A percentile compares a stretch with the other conserved stretches of the same genome.
Conservation (phyloP, 2,797 vertebrate genomes). For the Eulemur coronatus region DNA sequence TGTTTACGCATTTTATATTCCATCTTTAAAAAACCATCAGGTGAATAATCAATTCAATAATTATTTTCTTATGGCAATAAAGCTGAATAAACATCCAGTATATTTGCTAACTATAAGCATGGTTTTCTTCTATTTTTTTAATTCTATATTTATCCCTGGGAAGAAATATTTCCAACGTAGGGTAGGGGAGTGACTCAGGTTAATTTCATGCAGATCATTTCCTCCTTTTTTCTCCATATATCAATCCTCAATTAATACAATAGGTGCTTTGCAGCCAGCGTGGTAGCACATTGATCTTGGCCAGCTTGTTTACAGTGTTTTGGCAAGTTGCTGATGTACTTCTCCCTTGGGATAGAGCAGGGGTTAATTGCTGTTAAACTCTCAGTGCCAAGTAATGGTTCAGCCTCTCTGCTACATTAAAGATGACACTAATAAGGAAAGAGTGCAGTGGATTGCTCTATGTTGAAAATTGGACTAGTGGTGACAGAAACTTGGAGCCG, state of each 20-base stretch:
- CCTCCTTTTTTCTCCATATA: conserved; percentile 58
- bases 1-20: conserved; percentile 49
- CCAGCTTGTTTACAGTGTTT: conserved; percentile 93
- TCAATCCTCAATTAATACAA: conserved; percentile 85
- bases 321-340: conserved; percentile 91
- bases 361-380: conserved; percentile 95
- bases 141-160: background rate
- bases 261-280: conserved; percentile 83
- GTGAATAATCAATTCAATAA: conserved; percentile 54
- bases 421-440: conserved; percentile 93
- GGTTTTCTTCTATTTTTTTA: background rate
- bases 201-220: conserved; percentile 76
- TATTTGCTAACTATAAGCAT: conserved; percentile 37
- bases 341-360: conserved; percentile 89
- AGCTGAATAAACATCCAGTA: background rate
- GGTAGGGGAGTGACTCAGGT: conserved; percentile 68
- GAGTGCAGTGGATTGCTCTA: conserved; percentile 87
- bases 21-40: background rate
- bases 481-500: conserved; percentile 89
- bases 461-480: conserved; percentile 87
- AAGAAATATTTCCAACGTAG: conserved; percentile 67
- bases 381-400: conserved; percentile 90
- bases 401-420: conserved; percentile 90
- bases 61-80: conserved; percentile 55
- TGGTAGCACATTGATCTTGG: conserved; percentile 88